Evolutionary conservation across 1,140 invertebrate genomes (phyloP), one percentile per base, ranked within the genome.

Genomic region (Camponotus vicinus): DNA sequence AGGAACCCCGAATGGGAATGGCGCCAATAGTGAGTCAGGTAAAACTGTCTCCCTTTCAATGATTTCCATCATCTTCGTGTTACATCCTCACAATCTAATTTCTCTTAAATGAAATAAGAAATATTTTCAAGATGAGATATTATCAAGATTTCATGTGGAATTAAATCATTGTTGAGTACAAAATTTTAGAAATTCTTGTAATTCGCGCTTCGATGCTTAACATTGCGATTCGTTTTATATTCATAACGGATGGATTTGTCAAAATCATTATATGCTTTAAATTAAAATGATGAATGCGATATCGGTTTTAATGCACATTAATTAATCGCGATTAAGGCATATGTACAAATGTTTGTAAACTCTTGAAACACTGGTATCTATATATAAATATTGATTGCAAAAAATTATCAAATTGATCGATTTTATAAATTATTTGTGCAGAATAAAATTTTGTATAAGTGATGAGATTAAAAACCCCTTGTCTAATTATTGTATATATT

Each of bases 21-120:
- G 88, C 94, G 15, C 94, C 93, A 0, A 94, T 96, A 37, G 94
- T 95, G 3, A 93, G 91, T 40, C 92, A 94, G 84, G 94, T 94
- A 91, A 91, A 42, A 85, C 4, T 18, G 13, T 18, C 15, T 52
- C 13, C 49, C 1, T 15, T 52, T 52, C 13, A 3, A 4, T 52
- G 15, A 52, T 52, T 49, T 49, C 15, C 3, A 49, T 49, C 45
- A 49, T 15, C 0, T 1, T 52, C 18, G 18, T 15, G 49, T 52
- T 15, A 49, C 3, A 49, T 49, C 11, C 45, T 49, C 11, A 18
- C 15, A 52, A 52, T 52, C 4, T 15, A 4, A 52, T 52, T 52
- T 52, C 0, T 52, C 3, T 52, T 49, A 49, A 49, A 49, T 3
- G 3, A 13, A 49, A 15, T 15, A 49, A 49, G 40, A 42, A 49